phyloP scores from a whole-genome alignment of 1,140 invertebrate genomes.

The Drepana arcuata region DNA sequence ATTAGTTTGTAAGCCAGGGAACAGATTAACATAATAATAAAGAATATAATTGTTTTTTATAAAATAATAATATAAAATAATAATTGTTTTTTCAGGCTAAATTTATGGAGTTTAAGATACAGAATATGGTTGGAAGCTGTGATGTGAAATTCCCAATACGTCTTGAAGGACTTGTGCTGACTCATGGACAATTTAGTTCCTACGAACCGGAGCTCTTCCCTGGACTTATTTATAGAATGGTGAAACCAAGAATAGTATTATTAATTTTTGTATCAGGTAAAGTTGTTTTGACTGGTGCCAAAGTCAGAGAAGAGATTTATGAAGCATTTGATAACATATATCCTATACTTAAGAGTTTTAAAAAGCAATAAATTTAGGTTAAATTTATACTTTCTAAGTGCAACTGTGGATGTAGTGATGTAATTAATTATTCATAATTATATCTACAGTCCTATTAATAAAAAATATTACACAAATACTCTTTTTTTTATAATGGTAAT shows the following conservation, averaged over 20 bases:
- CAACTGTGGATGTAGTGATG: too few relatives aligned
- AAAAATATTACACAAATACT: too few relatives aligned
- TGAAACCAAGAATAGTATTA: conserved; percentile 98
- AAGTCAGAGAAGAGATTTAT: conserved; percentile 98
- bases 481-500: too few relatives aligned
- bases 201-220: conserved; percentile 97
- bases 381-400: too few relatives aligned
- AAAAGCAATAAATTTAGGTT: conserved; percentile 87
- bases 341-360: conserved; percentile 99
- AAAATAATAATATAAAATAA: neutral
- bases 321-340: conserved; percentile 99
- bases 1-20: too few relatives aligned
- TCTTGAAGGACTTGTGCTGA: conserved; percentile 96
- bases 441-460: too few relatives aligned
- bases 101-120: conserved; percentile 99
- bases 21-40: too few relatives aligned
- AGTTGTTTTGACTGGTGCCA: conserved; percentile 98
- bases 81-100: conserved; percentile 83
- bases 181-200: conserved; percentile 98
- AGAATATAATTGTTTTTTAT: too few relatives aligned
- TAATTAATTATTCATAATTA: too few relatives aligned
- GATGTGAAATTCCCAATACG: conserved; percentile 99
- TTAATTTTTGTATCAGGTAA: conserved; percentile 99
- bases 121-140: conserved; percentile 99
- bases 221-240: conserved; percentile 99